Base-by-base conservation (phyloP, 2,888 invertebrate species). In the Heliconius charithonia region DNA sequence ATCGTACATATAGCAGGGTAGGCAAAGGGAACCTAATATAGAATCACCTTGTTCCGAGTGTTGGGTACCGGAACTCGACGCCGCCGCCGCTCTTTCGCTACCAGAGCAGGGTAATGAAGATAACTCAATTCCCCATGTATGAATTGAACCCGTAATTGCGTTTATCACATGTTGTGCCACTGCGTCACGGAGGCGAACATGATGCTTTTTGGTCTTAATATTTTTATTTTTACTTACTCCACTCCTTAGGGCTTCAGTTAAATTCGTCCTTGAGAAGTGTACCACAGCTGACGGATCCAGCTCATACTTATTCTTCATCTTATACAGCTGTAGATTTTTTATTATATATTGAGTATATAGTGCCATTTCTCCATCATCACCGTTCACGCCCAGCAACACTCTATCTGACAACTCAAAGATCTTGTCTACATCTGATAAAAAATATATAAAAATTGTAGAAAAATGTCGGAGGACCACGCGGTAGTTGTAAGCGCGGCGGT, bases 311-410 rank as follows among this genome's bases (percentile, higher is more conserved):
- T 99, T 99, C 86, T 97, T 96, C 97, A 99, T 98, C 92, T 98
- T 98, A 90, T 99, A 99, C 29, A 99, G 95, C 85, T 98, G 97
- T 81, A 99, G 96, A 90, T 99, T 99, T 91, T 98, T 99, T 12
- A 97, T 96, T 83, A 99, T 97, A 89, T 98, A 99, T 90, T 99
- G 99, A 0, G 98, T 97, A 92, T 99, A 99, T 91, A 99, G 99
- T 2, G 96, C 96, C 0, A 98, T 97, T 88, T 99, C 99, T 0
- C 99, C 99, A 0, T 97, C 93, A 87, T 99, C 98, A 0, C 99
- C 99, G 83, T 97, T 96, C 71, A 98, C 97, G 1, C 98, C 98
- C 97, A 99, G 97, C 79, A 98, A 92, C 78, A 99, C 92, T 71
- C 97, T 96, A 81, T 98, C 96, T 19, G 98, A 97, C 75, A 99